Percentiles rank a stretch among this genome's conserved stretches.
Conservation (phyloP, 2,888 invertebrate species). For the Agonopterix subpropinquella region DNA sequence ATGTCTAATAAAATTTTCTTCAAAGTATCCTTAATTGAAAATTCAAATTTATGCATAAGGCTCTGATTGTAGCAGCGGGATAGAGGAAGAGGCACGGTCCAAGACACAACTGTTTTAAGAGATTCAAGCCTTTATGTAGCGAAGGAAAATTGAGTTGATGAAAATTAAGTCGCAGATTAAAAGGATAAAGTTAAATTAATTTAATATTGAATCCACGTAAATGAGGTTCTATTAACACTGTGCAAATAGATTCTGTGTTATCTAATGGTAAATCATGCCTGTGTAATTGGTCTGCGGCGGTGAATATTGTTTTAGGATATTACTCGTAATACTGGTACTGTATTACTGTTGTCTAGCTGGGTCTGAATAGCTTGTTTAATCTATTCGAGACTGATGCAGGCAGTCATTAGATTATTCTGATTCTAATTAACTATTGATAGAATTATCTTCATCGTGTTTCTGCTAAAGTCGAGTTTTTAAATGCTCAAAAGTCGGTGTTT, state of each 20-base stretch:
- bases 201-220: conserved; percentile 25
- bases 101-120: conserved; percentile 43
- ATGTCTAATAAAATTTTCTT: conserved; percentile 74
- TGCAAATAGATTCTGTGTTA: background rate
- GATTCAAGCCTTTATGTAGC: conserved; percentile 49
- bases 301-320: no score
- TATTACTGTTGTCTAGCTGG: no score
- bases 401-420: no score
- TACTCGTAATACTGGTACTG: no score
- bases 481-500: no score
- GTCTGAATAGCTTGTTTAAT: no score
- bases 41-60: conserved; percentile 76
- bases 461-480: no score
- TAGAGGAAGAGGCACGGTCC: conserved; percentile 36
- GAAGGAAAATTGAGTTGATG: conserved; percentile 57
- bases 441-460: no score
- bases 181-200: conserved; percentile 45
- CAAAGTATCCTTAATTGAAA: conserved; percentile 74
- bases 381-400: no score
- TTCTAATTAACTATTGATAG: no score
- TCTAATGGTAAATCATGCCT: background rate
- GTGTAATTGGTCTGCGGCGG: no score
- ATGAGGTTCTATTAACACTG: background rate
- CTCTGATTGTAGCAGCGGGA: conserved; percentile 65
- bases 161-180: conserved; percentile 53